Percentiles rank a stretch among this genome's conserved stretches.
These are phyloP conservation scores for Syrista parreyssii DNA, from an alignment of 2,888 invertebrate genomes.

Conservation along the genomic window DNA sequence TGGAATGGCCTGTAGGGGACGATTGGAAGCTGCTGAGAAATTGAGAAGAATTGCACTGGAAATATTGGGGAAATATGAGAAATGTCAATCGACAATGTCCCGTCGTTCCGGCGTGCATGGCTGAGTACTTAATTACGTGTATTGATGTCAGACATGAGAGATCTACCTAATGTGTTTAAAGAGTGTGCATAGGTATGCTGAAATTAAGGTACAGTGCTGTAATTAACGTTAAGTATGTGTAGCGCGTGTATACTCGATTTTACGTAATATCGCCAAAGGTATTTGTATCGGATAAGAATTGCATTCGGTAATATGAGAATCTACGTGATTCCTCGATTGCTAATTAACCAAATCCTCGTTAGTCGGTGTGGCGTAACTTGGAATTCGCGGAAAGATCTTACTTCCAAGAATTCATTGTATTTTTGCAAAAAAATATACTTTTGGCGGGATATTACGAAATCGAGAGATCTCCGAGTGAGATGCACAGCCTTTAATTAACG, in stretches of 20 bases:
- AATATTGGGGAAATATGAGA: too few relatives aligned
- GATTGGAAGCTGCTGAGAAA: background rate
- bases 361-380: too few relatives aligned
- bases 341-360: too few relatives aligned
- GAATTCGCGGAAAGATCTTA: background rate
- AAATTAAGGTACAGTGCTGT: slow-evolving; percentile 23
- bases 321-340: too few relatives aligned
- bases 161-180: slow-evolving; percentile 54
- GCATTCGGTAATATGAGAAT: too few relatives aligned
- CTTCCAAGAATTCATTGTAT: background rate
- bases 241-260: background rate
- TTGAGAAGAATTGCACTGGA: background rate
- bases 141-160: slow-evolving; percentile 43
- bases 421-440: background rate
- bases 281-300: background rate
- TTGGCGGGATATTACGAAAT: background rate
- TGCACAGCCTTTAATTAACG: slow-evolving; percentile 3
- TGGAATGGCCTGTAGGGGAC: background rate
- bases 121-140: slow-evolving; percentile 21
- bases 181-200: slow-evolving; percentile 14
- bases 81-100: background rate
- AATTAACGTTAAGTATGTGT: slow-evolving; percentile 26
- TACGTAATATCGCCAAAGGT: background rate
- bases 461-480: background rate
- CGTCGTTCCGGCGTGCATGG: background rate